phyloP scores from a whole-genome alignment of 2,888 invertebrate genomes.

The Maniola hyperantus region DNA sequence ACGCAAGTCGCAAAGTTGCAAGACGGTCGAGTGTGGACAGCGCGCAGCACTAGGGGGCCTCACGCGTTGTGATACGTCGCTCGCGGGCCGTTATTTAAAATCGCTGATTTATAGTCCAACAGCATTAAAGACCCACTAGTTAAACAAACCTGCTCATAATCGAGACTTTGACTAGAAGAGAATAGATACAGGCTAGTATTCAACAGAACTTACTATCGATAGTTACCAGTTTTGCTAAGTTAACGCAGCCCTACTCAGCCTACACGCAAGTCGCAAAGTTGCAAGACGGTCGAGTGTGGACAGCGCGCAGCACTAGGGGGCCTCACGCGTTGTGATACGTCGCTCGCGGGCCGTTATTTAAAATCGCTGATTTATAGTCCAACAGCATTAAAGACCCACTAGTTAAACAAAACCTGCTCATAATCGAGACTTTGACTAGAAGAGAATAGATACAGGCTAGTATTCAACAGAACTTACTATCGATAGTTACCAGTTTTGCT shows the following conservation, averaged over 20 bases:
- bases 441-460: too few relatives aligned
- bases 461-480: too few relatives aligned
- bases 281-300: slow-evolving; percentile 48
- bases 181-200: too few relatives aligned
- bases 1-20: slow-evolving; percentile 29
- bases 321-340: slow-evolving; percentile 48
- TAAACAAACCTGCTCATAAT: too few relatives aligned
- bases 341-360: slow-evolving; percentile 79
- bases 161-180: too few relatives aligned
- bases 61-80: slow-evolving; percentile 76
- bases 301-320: slow-evolving; percentile 44
- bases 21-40: slow-evolving; percentile 61
- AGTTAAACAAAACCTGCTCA: too few relatives aligned
- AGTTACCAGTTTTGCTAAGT: not conserved
- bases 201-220: too few relatives aligned
- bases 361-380: slow-evolving; percentile 80
- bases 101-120: slow-evolving; percentile 80
- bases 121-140: too few relatives aligned
- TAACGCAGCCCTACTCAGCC: too few relatives aligned
- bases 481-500: not conserved
- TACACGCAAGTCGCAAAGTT: not conserved
- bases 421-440: too few relatives aligned
- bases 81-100: slow-evolving; percentile 81
- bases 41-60: slow-evolving; percentile 79
- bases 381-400: slow-evolving; percentile 83